Evolutionary conservation across 2,888 invertebrate genomes (phyloP).

Genomic region (Cancer borealis): DNA sequence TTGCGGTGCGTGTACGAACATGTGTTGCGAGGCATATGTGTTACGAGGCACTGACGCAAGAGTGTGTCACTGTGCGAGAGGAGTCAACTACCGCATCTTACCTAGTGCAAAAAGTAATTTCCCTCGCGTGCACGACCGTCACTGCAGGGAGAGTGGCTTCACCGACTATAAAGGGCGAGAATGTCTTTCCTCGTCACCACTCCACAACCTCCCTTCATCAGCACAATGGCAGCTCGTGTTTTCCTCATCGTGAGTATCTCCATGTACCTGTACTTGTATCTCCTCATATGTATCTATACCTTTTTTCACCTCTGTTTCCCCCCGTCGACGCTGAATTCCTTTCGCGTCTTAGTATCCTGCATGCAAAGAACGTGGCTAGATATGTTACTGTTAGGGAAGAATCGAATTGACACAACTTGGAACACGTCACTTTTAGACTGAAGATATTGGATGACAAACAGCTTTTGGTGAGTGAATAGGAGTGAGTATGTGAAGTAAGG

Average conservation of each 20-base stretch:
- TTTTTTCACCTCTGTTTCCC: not conserved
- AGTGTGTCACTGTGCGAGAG: not conserved
- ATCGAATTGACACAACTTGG: too few species aligned
- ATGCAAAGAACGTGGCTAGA: too few species aligned
- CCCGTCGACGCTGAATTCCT: too few species aligned
- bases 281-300: not conserved
- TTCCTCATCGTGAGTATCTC: not conserved
- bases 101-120: not conserved
- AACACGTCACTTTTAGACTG: too few species aligned
- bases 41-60: not conserved
- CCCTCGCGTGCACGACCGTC: slow-evolving; percentile 10
- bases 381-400: too few species aligned
- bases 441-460: too few species aligned
- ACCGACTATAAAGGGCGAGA: slow-evolving; percentile 1
- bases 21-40: not conserved
- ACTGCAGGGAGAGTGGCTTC: not conserved
- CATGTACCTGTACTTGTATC: not conserved
- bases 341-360: too few species aligned
- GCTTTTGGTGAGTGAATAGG: not conserved
- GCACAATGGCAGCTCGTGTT: slow-evolving; percentile 8
- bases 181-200: not conserved
- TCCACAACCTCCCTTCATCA: not conserved
- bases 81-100: slow-evolving; percentile 4
- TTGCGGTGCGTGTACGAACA: too few species aligned
- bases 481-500: not conserved